A percentile compares a stretch with the other conserved stretches of the same genome.
These are phyloP conservation scores for Eupeodes luniger DNA, from an alignment of 2,888 invertebrate species.

Conservation along the genomic window DNA sequence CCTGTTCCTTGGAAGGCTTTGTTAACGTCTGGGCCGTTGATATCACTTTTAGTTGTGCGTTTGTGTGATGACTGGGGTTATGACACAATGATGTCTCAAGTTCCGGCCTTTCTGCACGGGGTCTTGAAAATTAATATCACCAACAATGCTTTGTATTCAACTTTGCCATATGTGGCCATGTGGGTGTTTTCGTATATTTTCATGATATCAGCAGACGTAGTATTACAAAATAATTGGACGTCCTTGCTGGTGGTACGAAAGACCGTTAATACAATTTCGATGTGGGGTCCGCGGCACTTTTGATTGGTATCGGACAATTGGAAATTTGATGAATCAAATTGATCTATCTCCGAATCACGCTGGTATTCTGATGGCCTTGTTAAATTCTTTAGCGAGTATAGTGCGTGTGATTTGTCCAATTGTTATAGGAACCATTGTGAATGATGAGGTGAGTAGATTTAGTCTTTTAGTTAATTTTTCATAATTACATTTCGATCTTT, in stretches of 20 bases:
- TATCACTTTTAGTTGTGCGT: constrained; percentile 86
- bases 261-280: constrained; percentile 80
- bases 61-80: constrained; percentile 87
- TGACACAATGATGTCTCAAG: constrained; percentile 88
- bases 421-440: too few relatives aligned
- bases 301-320: constrained; percentile 84
- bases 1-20: constrained; percentile 88
- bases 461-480: constrained; percentile 63
- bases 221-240: constrained; percentile 82
- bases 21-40: constrained; percentile 88
- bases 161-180: constrained; percentile 85
- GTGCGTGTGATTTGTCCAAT: constrained; percentile 85
- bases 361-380: constrained; percentile 87
- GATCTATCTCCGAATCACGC: constrained; percentile 88
- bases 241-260: constrained; percentile 81
- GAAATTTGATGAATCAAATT: constrained; percentile 85
- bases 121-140: constrained; percentile 87
- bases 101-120: constrained; percentile 87
- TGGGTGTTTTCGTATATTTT: constrained; percentile 84
- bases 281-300: constrained; percentile 85
- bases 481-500: too few relatives aligned
- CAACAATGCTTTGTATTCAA: constrained; percentile 84
- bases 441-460: too few relatives aligned
- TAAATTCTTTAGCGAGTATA: constrained; percentile 86
- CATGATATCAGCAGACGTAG: constrained; percentile 84